phyloP scores from a whole-genome alignment of 53 echinoderm and acorn worm genomes.

The Pentamera pediparva region DNA sequence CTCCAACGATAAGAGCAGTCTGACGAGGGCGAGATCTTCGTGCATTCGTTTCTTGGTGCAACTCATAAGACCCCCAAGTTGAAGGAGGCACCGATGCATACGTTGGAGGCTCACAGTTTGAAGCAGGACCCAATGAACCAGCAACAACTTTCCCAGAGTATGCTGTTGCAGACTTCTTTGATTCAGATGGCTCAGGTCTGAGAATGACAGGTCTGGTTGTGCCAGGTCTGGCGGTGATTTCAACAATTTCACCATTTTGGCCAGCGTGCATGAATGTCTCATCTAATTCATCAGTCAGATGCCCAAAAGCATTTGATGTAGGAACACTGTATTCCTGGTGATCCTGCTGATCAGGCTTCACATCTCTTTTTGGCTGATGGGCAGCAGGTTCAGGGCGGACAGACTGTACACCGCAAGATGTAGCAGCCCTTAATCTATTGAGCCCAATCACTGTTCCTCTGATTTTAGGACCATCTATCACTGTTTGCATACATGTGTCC shows the following conservation, averaged over 20 bases:
- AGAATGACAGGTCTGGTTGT: neutral
- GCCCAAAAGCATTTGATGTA: neutral
- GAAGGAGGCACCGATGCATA: too few species aligned
- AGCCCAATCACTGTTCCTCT: neutral
- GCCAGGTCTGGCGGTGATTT: too few species aligned
- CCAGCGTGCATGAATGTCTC: neutral
- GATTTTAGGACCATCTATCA: constrained; percentile 13
- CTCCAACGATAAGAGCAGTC: neutral
- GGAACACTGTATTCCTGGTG: neutral
- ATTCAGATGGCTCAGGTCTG: too few species aligned
- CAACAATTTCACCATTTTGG: neutral
- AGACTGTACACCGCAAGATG: too few species aligned
- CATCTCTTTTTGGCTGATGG: neutral
- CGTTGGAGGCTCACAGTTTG: too few species aligned
- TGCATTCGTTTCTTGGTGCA: neutral
- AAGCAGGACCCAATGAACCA: too few species aligned
- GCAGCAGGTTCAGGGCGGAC: too few species aligned
- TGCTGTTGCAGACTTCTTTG: too few species aligned
- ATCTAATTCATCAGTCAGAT: neutral
- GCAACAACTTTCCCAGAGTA: too few species aligned
- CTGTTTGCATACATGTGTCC: neutral
- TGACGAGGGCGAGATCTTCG: neutral
- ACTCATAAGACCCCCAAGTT: neutral
- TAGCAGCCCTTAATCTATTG: neutral
- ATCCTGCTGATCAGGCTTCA: too few species aligned